Conservation (phyloP, 2,797 vertebrate genomes). For the Sylvilagus floridanus region DNA sequence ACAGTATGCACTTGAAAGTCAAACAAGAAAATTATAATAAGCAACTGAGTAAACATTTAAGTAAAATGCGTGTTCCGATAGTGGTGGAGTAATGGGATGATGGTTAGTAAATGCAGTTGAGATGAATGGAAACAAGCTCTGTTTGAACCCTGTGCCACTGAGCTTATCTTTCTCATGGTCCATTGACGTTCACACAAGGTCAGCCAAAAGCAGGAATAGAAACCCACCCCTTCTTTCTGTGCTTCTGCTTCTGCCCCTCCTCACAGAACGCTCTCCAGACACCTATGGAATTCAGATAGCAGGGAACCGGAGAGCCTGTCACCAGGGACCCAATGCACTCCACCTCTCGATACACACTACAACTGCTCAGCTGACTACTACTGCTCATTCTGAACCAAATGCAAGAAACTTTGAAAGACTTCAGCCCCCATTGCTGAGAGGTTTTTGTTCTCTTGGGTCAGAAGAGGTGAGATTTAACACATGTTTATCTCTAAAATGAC, state of each 20-base stretch:
- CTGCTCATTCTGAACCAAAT: background rate
- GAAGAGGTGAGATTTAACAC: background rate
- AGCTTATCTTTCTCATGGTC: background rate
- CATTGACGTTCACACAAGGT: background rate
- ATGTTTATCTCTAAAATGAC: background rate
- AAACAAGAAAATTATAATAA: conserved; percentile 40
- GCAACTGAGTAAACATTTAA: conserved; percentile 25
- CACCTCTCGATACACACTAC: background rate
- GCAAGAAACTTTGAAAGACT: background rate
- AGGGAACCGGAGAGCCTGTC: background rate
- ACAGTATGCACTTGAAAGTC: background rate
- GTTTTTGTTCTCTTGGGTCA: background rate
- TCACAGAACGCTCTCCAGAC: background rate
- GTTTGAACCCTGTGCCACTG: background rate
- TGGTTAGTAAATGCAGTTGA: background rate
- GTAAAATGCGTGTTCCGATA: background rate
- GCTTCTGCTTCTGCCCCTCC: background rate
- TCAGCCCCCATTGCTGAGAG: background rate
- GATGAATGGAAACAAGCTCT: background rate
- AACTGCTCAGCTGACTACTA: fast-evolving
- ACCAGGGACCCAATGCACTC: fast-evolving
- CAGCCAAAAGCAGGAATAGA: too few species aligned
- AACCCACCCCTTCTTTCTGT: too few species aligned
- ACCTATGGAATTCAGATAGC: background rate
- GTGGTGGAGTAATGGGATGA: background rate